phyloP scores from a whole-genome alignment of 2,888 invertebrate genomes.

The Brenthis daphne region DNA sequence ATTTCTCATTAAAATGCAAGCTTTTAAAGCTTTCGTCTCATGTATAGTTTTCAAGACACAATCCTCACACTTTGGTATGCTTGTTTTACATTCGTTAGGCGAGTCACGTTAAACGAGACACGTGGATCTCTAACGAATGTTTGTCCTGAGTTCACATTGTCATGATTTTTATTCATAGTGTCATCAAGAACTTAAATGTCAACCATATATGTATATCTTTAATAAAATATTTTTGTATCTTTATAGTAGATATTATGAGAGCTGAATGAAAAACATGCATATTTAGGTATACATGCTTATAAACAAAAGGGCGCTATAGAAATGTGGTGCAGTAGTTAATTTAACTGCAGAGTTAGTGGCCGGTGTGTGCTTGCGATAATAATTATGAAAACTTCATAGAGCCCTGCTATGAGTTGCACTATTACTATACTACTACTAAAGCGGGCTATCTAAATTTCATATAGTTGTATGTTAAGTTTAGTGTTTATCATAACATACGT shows the following conservation, averaged over 20 bases:
- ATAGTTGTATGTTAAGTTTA: no score
- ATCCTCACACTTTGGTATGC: conserved; percentile 24
- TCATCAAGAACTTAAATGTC: conserved; percentile 1
- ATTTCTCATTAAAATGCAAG: not conserved
- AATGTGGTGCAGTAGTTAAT: conserved; percentile 15
- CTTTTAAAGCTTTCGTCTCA: conserved; percentile 5
- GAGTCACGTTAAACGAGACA: conserved; percentile 69
- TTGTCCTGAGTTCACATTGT: conserved; percentile 56
- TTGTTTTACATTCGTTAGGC: conserved; percentile 40
- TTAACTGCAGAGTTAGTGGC: conserved; percentile 19
- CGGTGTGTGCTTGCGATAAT: conserved; percentile 15
- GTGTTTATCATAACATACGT: no score
- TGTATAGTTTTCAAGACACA: conserved; percentile 7
- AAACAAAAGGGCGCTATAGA: not conserved
- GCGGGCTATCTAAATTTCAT: no score
- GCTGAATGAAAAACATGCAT: no score
- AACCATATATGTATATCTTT: not conserved
- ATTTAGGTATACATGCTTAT: not conserved
- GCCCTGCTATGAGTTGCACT: not conserved
- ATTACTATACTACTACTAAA: no score
- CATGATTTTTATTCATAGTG: conserved; percentile 19
- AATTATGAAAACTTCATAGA: conserved; percentile 24
- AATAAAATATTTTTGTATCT: no score
- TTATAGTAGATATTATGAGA: no score
- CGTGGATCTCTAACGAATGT: conserved; percentile 71